A percentile compares a stretch with the other conserved stretches of the same genome.
Conservation (phyloP, 23 tunicate genomes). For the Halocynthia roretzi region DNA sequence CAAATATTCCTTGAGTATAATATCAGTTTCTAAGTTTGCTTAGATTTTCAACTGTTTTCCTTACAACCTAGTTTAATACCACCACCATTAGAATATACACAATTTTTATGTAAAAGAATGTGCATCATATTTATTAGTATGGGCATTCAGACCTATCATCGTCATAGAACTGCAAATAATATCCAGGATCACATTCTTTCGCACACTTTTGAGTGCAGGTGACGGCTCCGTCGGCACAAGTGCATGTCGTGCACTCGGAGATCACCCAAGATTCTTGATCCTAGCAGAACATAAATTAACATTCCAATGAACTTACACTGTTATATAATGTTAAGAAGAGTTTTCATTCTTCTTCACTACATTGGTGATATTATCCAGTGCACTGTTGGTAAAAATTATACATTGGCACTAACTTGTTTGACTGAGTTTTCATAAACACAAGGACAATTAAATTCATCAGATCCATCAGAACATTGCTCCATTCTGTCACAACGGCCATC, state of each 20-base stretch:
- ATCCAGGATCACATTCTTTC: slow-evolving; percentile 44
- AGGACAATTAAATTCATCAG: slow-evolving; percentile 62
- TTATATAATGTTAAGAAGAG: neutral
- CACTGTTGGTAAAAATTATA: neutral
- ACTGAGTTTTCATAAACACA: slow-evolving; percentile 41
- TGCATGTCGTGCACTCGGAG: slow-evolving; percentile 58
- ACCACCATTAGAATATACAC: too few species aligned
- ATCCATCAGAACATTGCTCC: slow-evolving; percentile 55
- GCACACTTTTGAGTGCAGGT: slow-evolving; percentile 47
- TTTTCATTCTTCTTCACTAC: neutral
- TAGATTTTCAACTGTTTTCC: too few species aligned
- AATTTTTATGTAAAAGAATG: too few species aligned
- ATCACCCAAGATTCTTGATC: slow-evolving; percentile 37
- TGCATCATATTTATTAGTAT: too few species aligned
- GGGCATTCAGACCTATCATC: slow-evolving; percentile 33
- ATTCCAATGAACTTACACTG: neutral
- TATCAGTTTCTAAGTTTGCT: too few species aligned
- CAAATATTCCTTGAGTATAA: too few species aligned
- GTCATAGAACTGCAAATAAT: slow-evolving; percentile 37
- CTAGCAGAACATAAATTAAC: neutral
- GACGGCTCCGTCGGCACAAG: slow-evolving; percentile 34
- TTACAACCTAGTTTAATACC: too few species aligned
- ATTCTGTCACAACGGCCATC: slow-evolving; percentile 44
- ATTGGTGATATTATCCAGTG: neutral
- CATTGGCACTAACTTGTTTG: slow-evolving; percentile 20